Evolutionary conservation across 2,888 invertebrate genomes (phyloP).

Genomic region (Stenchaetothrips biformis): DNA sequence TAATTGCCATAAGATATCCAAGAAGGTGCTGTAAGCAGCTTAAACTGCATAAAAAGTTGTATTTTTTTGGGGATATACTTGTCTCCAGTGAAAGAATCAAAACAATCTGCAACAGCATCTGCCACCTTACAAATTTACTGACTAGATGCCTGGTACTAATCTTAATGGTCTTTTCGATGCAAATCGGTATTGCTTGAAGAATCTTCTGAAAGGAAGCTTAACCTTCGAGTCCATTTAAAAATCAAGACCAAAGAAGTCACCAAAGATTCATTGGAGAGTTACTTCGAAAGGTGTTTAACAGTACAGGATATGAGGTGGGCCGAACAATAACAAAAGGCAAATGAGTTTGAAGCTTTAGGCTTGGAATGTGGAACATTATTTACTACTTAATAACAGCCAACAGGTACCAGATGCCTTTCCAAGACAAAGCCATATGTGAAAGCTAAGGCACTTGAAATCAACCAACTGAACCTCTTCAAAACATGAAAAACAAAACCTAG

Average conservation of each 20-base stretch:
- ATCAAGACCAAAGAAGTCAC: too few relatives aligned
- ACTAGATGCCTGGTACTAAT: not conserved
- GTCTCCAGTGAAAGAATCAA: not conserved
- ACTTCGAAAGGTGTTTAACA: too few relatives aligned
- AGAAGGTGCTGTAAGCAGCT: too few relatives aligned
- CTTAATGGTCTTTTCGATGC: not conserved
- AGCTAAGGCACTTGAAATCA: not conserved
- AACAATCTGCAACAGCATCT: not conserved
- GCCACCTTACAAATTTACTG: not conserved
- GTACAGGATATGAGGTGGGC: too few relatives aligned
- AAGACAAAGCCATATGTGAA: not conserved
- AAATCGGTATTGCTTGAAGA: not conserved
- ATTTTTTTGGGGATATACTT: not conserved
- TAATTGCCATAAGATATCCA: too few relatives aligned
- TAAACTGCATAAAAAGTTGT: too few relatives aligned
- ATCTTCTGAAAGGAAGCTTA: not conserved
- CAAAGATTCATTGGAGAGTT: too few relatives aligned
- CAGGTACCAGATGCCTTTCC: not conserved
- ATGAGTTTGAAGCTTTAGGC: too few relatives aligned
- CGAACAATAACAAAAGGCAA: too few relatives aligned
- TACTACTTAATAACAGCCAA: not conserved
- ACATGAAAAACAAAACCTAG: too few relatives aligned
- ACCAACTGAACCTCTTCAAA: too few relatives aligned
- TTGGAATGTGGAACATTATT: not conserved
- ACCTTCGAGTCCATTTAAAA: too few relatives aligned